These are phyloP conservation scores for Scomber colias DNA, from an alignment of 2,113 vertebrate genomes.

Conservation along the genomic window DNA sequence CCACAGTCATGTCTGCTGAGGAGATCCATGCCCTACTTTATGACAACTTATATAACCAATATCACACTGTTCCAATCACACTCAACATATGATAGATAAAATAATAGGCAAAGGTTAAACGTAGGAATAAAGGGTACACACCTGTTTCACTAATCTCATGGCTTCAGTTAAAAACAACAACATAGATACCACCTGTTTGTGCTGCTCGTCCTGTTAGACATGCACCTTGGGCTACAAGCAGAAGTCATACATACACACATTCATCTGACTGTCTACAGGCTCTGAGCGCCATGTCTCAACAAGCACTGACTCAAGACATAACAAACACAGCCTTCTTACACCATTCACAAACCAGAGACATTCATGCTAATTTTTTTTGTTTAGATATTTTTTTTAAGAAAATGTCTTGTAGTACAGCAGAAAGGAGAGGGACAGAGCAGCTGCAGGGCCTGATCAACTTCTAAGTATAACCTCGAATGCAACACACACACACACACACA, in stretches of 20 bases:
- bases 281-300: conserved; percentile 33
- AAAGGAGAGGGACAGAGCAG: conserved; percentile 5
- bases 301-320: conserved; percentile 29
- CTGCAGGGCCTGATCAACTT: not conserved
- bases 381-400: not conserved
- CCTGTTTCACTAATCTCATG: not conserved
- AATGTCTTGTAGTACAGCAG: not conserved
- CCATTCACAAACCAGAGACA: not conserved
- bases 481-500: not conserved
- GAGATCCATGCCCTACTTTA: conserved; percentile 62
- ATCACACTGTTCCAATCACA: not conserved
- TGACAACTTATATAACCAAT: conserved; percentile 59
- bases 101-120: not conserved
- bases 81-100: not conserved
- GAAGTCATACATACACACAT: conserved; percentile 12
- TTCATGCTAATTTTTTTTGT: not conserved
- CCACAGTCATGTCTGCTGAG: conserved; percentile 29
- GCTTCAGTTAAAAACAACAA: not conserved
- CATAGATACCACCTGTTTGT: conserved; percentile 18
- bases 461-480: not conserved
- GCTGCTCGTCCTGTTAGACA: not conserved
- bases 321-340: conserved; percentile 16
- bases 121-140: not conserved
- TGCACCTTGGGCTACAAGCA: not conserved
- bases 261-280: not conserved